Percentiles rank a stretch among this genome's conserved stretches.
phyloP scores from a whole-genome alignment of 2,113 vertebrate genomes.

The Oryzias celebensis region DNA sequence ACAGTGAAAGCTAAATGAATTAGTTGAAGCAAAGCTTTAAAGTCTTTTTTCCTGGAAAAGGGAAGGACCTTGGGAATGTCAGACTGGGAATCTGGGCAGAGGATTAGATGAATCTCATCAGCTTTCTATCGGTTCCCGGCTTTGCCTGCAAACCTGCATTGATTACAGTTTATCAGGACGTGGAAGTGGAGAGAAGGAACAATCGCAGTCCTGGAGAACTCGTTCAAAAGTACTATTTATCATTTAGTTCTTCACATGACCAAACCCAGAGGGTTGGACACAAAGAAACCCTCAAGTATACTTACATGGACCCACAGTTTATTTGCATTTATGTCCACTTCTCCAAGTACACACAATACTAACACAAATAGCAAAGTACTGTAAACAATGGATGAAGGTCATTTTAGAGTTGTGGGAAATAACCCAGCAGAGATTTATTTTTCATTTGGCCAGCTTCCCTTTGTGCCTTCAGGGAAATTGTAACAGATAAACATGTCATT shows the following conservation, averaged over 20 bases:
- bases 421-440: constrained; percentile 19
- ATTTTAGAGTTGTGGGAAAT: constrained; percentile 30
- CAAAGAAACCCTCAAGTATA: constrained; percentile 20
- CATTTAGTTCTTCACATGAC: background rate
- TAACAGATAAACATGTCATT: constrained; percentile 5
- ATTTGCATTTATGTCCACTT: constrained; percentile 77
- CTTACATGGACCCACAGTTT: constrained; percentile 79
- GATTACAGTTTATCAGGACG: constrained; percentile 51
- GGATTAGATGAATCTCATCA: constrained; percentile 55
- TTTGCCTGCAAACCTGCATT: constrained; percentile 34
- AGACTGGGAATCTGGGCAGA: constrained; percentile 44
- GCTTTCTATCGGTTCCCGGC: constrained; percentile 44
- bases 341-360: constrained; percentile 77
- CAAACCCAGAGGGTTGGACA: background rate
- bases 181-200: constrained; percentile 38
- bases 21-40: constrained; percentile 68
- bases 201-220: constrained; percentile 24
- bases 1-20: constrained; percentile 73
- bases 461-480: constrained; percentile 21
- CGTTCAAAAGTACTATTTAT: background rate
- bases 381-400: constrained; percentile 64
- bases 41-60: constrained; percentile 34
- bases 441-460: constrained; percentile 5
- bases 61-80: constrained; percentile 40
- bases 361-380: constrained; percentile 72